Percentiles rank a stretch among this genome's conserved stretches.
phyloP scores from a whole-genome alignment of 1,140 invertebrate genomes.

The Scaptomyza pallida region DNA sequence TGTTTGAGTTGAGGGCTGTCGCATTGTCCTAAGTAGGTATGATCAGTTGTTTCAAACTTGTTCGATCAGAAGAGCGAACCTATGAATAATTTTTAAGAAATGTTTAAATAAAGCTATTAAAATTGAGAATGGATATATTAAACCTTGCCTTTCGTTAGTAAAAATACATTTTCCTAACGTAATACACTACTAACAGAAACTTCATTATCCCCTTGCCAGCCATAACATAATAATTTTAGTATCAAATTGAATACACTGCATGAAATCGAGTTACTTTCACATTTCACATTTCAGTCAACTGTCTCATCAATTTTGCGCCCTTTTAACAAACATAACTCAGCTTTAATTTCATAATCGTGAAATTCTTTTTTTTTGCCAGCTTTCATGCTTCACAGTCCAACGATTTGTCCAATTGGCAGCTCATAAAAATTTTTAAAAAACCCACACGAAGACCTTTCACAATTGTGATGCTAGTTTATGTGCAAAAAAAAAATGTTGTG shows the following conservation, averaged over 20 bases:
- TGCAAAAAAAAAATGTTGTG: slow-evolving; percentile 27
- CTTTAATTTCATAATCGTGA: slow-evolving; percentile 20
- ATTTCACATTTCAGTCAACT: slow-evolving; percentile 11
- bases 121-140: too few species aligned
- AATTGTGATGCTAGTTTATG: slow-evolving; percentile 56
- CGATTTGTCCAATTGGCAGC: slow-evolving; percentile 78
- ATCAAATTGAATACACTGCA: background rate
- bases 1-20: slow-evolving; percentile 9
- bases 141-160: too few species aligned
- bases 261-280: background rate
- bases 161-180: too few species aligned
- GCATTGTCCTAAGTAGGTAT: background rate
- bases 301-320: slow-evolving; percentile 23
- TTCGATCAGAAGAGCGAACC: too few species aligned
- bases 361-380: slow-evolving; percentile 1
- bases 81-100: too few species aligned
- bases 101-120: too few species aligned
- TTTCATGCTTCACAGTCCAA: slow-evolving; percentile 32
- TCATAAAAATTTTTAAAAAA: slow-evolving; percentile 70
- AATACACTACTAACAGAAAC: background rate
- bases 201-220: background rate
- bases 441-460: slow-evolving; percentile 1
- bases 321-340: slow-evolving; percentile 26
- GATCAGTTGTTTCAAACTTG: too few species aligned
- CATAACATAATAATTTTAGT: background rate